phyloP scores from a whole-genome alignment of 2,113 vertebrate species.

The Piprites chloris region DNA sequence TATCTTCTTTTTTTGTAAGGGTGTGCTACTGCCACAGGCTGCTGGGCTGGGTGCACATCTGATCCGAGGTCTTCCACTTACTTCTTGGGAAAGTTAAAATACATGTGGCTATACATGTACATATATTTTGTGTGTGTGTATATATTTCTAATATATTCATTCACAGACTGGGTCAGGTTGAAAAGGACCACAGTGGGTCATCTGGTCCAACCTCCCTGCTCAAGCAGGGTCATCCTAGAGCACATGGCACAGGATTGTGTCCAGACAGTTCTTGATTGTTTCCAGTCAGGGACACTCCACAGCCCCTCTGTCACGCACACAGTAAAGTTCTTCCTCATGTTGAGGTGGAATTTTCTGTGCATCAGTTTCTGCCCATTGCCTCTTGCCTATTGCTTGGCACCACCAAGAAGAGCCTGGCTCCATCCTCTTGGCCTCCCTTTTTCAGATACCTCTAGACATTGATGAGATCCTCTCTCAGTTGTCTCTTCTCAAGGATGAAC shows the following conservation, averaged over 20 bases:
- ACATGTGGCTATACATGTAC: background rate
- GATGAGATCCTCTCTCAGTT: background rate
- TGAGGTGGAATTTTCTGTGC: background rate
- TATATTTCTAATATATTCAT: background rate
- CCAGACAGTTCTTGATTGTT: background rate
- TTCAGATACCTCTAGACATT: background rate
- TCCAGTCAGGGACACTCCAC: background rate
- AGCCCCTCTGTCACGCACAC: background rate
- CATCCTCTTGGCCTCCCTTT: background rate
- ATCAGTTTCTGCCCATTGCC: background rate
- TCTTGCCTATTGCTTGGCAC: accelerated
- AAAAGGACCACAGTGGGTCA: background rate
- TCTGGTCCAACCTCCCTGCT: background rate
- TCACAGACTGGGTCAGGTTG: background rate
- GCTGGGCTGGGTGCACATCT: background rate
- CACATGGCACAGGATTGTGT: background rate
- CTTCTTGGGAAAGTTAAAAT: background rate
- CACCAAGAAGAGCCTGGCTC: background rate
- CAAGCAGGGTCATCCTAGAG: background rate
- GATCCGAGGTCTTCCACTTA: background rate
- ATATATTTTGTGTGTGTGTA: background rate
- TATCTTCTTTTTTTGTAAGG: background rate
- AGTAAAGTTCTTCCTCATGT: background rate
- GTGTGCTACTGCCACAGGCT: background rate
- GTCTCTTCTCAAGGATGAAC: background rate